Percentiles rank a stretch among this genome's conserved stretches.
Evolutionary conservation across 2,113 vertebrate species (phyloP).

Genomic region (Pedionomus torquatus): DNA sequence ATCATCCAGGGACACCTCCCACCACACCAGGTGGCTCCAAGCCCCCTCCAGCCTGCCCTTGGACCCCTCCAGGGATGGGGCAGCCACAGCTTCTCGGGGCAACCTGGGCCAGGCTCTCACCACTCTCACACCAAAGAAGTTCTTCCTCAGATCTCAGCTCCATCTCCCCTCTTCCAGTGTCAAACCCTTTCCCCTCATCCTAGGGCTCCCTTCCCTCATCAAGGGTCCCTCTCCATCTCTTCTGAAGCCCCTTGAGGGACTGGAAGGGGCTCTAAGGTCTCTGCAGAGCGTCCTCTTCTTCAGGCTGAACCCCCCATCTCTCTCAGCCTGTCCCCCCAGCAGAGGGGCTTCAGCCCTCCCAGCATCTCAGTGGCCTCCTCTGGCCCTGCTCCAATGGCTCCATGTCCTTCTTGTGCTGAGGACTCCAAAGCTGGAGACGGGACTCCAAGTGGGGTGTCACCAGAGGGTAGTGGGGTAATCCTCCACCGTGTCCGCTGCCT

Average conservation of each 20-base stretch:
- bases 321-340: background rate
- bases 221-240: no score
- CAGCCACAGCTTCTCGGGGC: no score
- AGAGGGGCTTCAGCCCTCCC: background rate
- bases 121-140: no score
- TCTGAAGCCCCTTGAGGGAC: no score
- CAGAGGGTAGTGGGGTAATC: background rate
- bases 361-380: background rate
- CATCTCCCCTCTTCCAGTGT: no score
- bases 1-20: background rate
- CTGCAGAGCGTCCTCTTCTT: background rate
- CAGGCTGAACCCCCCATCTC: background rate
- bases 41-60: background rate
- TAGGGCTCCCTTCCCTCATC: no score
- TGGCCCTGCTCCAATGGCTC: background rate
- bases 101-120: no score
- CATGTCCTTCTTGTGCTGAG: background rate
- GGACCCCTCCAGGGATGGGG: no score
- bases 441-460: background rate
- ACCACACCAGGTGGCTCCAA: background rate
- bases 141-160: no score
- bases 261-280: background rate
- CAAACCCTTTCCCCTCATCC: no score
- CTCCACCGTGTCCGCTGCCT: background rate
- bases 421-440: background rate